Evolutionary conservation across 2,888 invertebrate species (phyloP), one percentile per base, ranked within the genome.

Genomic region (Steinernema scapterisci): DNA sequence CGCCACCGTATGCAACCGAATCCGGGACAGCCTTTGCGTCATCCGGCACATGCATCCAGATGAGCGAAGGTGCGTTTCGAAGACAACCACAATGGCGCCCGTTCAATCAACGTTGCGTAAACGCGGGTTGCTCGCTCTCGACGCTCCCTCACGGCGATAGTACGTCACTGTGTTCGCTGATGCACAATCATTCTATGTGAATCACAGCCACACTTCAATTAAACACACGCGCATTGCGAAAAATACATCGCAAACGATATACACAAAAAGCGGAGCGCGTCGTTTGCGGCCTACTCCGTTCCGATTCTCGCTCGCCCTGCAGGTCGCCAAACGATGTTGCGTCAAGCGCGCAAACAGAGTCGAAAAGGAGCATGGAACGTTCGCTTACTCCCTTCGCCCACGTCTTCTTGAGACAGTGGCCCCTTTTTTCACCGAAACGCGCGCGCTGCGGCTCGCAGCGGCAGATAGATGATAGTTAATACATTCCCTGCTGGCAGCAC

Each of bases 111-210:
- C 63, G 63, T 63, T 63, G 63, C 63, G 63, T 63, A 13, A 63
- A 63, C 63, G 63, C 63, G 63, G 63, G 63, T 63, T 63, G 63
- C 63, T 63, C 63, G 63, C 63, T 63, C 63, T 63, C 63, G 63
- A 27, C 63, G 63, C 63, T 63, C 63, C 27, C 63, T 63, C 63
- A 63, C 63, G 63, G 63, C 63, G 63, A 63, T 63, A 63, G 63
- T 63, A 63, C 63, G 63, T 63, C 63, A 63, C 63, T 63, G 63
- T 63, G 63, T 63, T 63, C 63, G 63, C 63, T 63, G 63, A 63
- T 63, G 63, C 63, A 63, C 63, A 63, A 63, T 63, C 63, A 63
- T 63, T 63, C 63, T 63, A 27, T 63, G 63, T 63, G 63, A 63
- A 63, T 63, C 63, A 63, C 63, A 63, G 63, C 63, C 63, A 63